These are phyloP conservation scores for Antheraea assamensis DNA, from an alignment of 2,888 invertebrate genomes.

Conservation along the genomic window DNA sequence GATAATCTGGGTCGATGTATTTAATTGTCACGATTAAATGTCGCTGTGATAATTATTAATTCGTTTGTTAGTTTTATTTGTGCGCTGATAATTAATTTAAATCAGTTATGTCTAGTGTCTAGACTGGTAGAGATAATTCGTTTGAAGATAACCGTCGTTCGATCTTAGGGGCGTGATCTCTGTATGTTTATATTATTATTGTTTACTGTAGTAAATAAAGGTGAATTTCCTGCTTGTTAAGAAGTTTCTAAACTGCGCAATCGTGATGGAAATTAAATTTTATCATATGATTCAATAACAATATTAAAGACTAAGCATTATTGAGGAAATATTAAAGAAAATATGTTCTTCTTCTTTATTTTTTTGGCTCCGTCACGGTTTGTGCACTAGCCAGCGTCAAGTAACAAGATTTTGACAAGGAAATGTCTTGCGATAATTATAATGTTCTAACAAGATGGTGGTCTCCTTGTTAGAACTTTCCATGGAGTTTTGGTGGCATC, in stretches of 20 bases:
- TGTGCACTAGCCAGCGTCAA: too few species aligned
- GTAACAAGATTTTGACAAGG: too few species aligned
- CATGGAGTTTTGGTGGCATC: too few species aligned
- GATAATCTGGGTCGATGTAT: slow-evolving; percentile 8
- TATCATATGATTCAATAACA: background rate
- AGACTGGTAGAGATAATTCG: slow-evolving; percentile 3
- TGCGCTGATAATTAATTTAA: slow-evolving; percentile 2
- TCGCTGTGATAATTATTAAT: background rate
- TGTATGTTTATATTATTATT: background rate
- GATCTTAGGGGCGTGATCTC: background rate
- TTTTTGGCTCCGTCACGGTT: too few species aligned
- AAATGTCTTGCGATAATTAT: too few species aligned
- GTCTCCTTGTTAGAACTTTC: too few species aligned
- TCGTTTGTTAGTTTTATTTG: slow-evolving; percentile 4
- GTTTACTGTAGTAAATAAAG: slow-evolving; percentile 5
- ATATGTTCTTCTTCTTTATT: too few species aligned
- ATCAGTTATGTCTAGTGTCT: slow-evolving; percentile 5
- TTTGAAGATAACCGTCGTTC: slow-evolving; percentile 3
- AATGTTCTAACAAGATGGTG: too few species aligned
- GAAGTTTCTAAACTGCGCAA: background rate
- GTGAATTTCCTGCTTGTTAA: background rate
- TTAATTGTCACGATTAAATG: background rate
- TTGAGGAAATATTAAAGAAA: background rate
- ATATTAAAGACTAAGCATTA: background rate
- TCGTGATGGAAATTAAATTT: background rate